phyloP scores from a whole-genome alignment of 2,113 vertebrate genomes.

The Echinops telfairi region DNA sequence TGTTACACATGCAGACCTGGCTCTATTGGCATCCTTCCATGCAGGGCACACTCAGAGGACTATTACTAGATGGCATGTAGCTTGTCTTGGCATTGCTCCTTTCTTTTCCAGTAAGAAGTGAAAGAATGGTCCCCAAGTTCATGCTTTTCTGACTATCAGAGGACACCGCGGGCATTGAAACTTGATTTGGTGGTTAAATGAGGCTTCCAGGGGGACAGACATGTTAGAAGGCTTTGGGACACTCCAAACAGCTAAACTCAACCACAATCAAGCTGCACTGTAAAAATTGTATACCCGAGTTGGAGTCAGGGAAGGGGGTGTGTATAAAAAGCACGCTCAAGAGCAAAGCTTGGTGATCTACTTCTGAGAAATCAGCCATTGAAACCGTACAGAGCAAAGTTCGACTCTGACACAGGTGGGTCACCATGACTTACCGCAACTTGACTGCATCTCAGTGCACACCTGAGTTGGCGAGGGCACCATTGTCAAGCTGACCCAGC shows the following conservation, averaged over 20 bases:
- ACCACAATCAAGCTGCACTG: not conserved
- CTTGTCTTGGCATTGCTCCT: slow-evolving; percentile 43
- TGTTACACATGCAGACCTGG: slow-evolving; percentile 49
- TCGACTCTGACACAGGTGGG: not conserved
- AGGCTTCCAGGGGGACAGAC: not conserved
- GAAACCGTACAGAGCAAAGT: not conserved
- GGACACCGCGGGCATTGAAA: not conserved
- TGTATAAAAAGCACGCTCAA: not conserved
- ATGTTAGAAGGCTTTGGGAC: too few relatives aligned
- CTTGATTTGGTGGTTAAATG: slow-evolving; percentile 22
- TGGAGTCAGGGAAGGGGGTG: not conserved
- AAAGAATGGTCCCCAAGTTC: slow-evolving; percentile 17
- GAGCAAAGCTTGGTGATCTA: not conserved
- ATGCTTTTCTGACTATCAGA: not conserved
- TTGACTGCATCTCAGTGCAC: not conserved
- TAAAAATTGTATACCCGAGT: not conserved
- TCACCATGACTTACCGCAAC: not conserved
- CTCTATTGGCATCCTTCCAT: slow-evolving; percentile 8
- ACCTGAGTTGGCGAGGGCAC: not conserved
- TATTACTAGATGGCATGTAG: not conserved
- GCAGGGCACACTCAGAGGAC: not conserved
- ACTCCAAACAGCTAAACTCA: not conserved
- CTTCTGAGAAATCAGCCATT: not conserved
- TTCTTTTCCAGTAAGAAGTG: slow-evolving; percentile 51
- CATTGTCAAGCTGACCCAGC: not conserved